Evolutionary conservation across 2,888 invertebrate genomes (phyloP), one percentile per base, ranked within the genome.

Genomic region (Mechanitis messenoides): DNA sequence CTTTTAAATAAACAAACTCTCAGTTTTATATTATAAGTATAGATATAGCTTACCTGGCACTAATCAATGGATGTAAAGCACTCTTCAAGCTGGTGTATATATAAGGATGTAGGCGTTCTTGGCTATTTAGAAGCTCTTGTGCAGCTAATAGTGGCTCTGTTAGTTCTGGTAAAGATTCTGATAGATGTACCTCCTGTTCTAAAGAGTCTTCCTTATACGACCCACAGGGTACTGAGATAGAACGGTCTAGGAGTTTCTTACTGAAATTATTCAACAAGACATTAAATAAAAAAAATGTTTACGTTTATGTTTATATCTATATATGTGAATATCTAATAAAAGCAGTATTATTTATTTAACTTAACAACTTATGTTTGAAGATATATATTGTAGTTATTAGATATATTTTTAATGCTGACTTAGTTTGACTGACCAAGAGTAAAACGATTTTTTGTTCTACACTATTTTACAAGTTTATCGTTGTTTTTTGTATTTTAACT

Each of bases 11-110:
- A 35, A 35, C 6, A 35, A 35, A 35, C 35, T 35, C 6, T 35
- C 6, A 2, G 6, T 1, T 35, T 42, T 11, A 42, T 9, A 1
- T 42, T 9, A 9, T 1, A 42, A 38, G 38, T 4, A 38, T 38
- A 38, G 4, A 9, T 42, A 3, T 9, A 42, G 9, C 11, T 9
- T 3, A 90, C 91, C 87, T 90, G 65, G 93, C 92, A 68, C 92
- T 92, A 74, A 95, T 93, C 58, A 96, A 85, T 0, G 96, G 96
- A 71, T 94, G 93, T 67, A 97, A 81, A n/a, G 96, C 95, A 33
- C 92, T 92, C 75, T 93, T 92, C 63, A 97, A 85, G 69, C 95
- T 95, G 74, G 91, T 88, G 78, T 94, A 96, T 46, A 97, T 82
- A 56, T 93, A 92, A 0, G 96, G 96, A 74, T 95, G 94, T 20